These are phyloP conservation scores for Podargus strigoides DNA, from an alignment of 2,797 vertebrate genomes.

Conservation along the genomic window DNA sequence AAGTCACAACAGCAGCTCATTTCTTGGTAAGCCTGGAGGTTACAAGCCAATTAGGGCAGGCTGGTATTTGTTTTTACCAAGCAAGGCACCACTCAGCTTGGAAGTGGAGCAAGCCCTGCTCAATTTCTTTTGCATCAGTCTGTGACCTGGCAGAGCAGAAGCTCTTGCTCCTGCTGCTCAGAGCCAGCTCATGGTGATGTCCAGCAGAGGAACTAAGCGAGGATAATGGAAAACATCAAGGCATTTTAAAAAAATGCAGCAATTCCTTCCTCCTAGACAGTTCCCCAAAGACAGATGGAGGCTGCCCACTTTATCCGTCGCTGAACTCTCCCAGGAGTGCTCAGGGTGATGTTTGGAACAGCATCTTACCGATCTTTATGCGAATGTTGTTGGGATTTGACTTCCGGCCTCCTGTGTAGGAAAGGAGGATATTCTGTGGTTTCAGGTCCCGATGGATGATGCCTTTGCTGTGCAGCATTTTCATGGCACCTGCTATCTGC, in stretches of 20 bases:
- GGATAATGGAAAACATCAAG: background rate
- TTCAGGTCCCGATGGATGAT: constrained; percentile 96
- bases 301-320: background rate
- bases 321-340: background rate
- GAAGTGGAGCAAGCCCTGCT: background rate
- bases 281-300: background rate
- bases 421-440: constrained; percentile 95
- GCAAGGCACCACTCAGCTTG: background rate
- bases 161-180: background rate
- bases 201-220: background rate
- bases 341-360: accelerated
- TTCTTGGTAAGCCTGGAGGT: background rate
- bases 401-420: constrained; percentile 82
- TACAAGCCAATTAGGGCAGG: background rate
- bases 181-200: background rate
- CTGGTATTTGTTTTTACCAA: background rate
- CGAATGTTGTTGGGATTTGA: constrained; percentile 86
- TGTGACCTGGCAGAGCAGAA: background rate
- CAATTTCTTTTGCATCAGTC: background rate
- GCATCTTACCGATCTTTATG: constrained; percentile 88
- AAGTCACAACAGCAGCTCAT: background rate
- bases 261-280: background rate
- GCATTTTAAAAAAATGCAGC: background rate
- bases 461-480: constrained; percentile 88
- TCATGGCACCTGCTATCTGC: constrained; percentile 95